phyloP scores from a whole-genome alignment of 2,888 invertebrate genomes.

The Xanthia icteritia region DNA sequence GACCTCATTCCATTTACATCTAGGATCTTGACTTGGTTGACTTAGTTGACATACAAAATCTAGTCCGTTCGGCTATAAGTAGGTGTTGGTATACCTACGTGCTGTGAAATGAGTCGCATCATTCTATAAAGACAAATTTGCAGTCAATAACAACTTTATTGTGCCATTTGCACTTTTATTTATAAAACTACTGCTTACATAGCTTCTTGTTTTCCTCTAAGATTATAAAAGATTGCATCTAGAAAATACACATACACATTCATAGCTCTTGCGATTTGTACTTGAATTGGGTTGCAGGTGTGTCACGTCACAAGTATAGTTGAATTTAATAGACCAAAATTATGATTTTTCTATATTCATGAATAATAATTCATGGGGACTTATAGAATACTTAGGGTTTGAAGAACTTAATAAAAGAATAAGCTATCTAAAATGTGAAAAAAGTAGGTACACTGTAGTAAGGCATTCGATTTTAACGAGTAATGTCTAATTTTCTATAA shows the following conservation, averaged over 20 bases:
- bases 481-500: background rate
- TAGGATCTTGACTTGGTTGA: constrained; percentile 71
- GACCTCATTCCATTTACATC: constrained; percentile 77
- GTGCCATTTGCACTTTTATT: constrained; percentile 30
- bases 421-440: background rate
- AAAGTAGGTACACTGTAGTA: background rate
- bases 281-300: background rate
- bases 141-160: constrained; percentile 33
- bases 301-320: background rate
- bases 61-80: constrained; percentile 58
- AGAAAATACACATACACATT: constrained; percentile 9
- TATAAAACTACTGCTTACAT: constrained; percentile 22
- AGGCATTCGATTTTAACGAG: background rate
- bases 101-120: constrained; percentile 37
- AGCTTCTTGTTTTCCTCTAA: constrained; percentile 17
- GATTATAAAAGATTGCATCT: constrained; percentile 19
- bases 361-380: background rate
- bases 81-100: constrained; percentile 62
- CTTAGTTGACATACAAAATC: constrained; percentile 71
- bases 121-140: constrained; percentile 36
- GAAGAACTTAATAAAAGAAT: background rate
- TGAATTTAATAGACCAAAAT: background rate
- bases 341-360: background rate
- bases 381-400: background rate
- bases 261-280: background rate